phyloP scores from a whole-genome alignment of 2,888 invertebrate genomes.

The Sminthurides aquaticus region DNA sequence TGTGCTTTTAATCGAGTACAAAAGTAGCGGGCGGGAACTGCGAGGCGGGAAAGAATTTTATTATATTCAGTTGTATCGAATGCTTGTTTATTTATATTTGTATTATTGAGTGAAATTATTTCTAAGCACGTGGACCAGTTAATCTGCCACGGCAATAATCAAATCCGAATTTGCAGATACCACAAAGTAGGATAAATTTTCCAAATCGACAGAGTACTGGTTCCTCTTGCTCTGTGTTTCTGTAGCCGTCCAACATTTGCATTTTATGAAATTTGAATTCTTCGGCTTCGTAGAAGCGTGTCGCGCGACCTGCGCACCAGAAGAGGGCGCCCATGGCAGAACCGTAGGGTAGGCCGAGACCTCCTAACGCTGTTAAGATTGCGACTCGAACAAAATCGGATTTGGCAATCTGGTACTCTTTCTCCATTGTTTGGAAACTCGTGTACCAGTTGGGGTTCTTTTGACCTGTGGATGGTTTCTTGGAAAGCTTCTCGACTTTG shows the following conservation, averaged over 20 bases:
- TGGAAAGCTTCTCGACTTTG: slow-evolving; percentile 9
- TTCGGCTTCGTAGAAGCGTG: slow-evolving; percentile 11
- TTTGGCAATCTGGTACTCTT: slow-evolving; percentile 5
- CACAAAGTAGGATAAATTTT: slow-evolving; percentile 17
- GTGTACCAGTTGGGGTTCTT: slow-evolving; percentile 4
- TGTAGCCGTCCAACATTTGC: neutral
- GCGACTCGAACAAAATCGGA: slow-evolving; percentile 9
- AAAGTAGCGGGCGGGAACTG: too few species aligned
- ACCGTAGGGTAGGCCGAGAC: slow-evolving; percentile 13
- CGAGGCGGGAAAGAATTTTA: too few species aligned
- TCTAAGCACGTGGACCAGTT: neutral
- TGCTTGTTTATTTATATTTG: too few species aligned
- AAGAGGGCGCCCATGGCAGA: slow-evolving; percentile 12
- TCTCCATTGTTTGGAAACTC: slow-evolving; percentile 2
- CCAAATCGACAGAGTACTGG: slow-evolving; percentile 15
- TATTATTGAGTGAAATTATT: too few species aligned
- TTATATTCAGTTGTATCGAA: too few species aligned
- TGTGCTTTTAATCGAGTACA: too few species aligned
- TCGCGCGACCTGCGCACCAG: slow-evolving; percentile 14
- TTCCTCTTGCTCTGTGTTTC: neutral
- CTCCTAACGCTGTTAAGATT: slow-evolving; percentile 10
- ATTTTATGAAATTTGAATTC: slow-evolving; percentile 1
- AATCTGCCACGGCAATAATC: slow-evolving; percentile 11
- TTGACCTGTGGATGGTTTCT: slow-evolving; percentile 5
- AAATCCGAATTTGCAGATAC: slow-evolving; percentile 10